Base-by-base conservation (phyloP, 2,797 vertebrate species). In the Tadarida brasiliensis region DNA sequence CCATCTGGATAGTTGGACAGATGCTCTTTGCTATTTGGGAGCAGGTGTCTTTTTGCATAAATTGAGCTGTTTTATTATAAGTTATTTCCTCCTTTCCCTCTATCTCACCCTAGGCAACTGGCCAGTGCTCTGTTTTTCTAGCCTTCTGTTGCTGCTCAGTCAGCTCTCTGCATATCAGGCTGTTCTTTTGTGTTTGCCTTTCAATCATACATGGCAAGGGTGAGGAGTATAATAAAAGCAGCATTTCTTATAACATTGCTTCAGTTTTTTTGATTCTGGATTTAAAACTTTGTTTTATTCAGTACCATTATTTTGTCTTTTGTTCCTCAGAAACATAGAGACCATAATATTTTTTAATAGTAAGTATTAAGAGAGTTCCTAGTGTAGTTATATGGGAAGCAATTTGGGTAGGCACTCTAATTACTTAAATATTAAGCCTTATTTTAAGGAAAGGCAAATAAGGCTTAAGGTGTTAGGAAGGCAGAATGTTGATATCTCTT, bases 11-110 rank as follows among this genome's bases (percentile, higher is more conserved):
- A 92, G 39, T 95, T 97, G 96, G 94, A 94, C 39, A 86, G 57
- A 94, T 94, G 74, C 51, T 92, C 61, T 83, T 94, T 94, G 87
- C 73, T 86, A 94, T 97, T 97, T 96, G 81, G 70, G 85, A 97
- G 94, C 95, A 98, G 97, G 97, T 98, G 97, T 95, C 96, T 90
- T 81, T 59, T 28, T 96, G 94, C 30, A 92, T 85, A 96, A 86
- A 63, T 93, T 82, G 83, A 96, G 71, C 92, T 96, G 19, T 94
- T 96, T 91, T 91, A 70, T 94, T 91, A 33, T 87, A 95, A 89
- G 78, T 94, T 90, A 94, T 94, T 97, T 97, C 92, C 94, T 95
- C n/a, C n/a, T 92, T 80, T 96, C 65, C 91, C 76, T 94, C 89
- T 85, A 28, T 80, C 91, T 70, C 54, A 49, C 49, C 92, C 87